Conservation (phyloP, 2,888 invertebrate species). For the Thecocarcelia acutangulata region DNA sequence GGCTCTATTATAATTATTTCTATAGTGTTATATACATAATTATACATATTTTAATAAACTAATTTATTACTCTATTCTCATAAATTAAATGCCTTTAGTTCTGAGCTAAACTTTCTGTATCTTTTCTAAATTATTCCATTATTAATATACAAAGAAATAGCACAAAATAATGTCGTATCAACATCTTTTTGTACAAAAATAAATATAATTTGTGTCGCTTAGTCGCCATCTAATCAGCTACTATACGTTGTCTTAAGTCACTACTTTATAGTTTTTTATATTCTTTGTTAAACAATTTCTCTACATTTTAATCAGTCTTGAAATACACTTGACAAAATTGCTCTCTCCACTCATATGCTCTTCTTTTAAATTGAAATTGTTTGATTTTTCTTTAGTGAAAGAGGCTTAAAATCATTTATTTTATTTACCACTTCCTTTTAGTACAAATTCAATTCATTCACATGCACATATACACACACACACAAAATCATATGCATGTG, state of each 20-base stretch:
- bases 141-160: too few species aligned
- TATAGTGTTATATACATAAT: too few species aligned
- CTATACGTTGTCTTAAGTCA: not conserved
- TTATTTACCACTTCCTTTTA: conserved; percentile 54
- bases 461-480: conserved; percentile 33
- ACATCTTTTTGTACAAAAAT: too few species aligned
- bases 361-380: not conserved
- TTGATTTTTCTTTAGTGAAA: conserved; percentile 16
- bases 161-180: too few species aligned
- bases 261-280: conserved; percentile 1
- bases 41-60: too few species aligned
- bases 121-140: too few species aligned
- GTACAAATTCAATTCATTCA: conserved; percentile 62
- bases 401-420: conserved; percentile 8
- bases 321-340: conserved; percentile 31
- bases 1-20: too few species aligned
- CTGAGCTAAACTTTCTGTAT: too few species aligned
- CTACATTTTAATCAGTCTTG: conserved; percentile 5
- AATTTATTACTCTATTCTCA: too few species aligned
- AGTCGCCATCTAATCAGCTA: not conserved
- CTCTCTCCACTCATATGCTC: conserved; percentile 31
- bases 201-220: not conserved
- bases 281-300: not conserved
- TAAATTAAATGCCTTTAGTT: too few species aligned
- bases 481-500: not conserved